phyloP scores from a whole-genome alignment of 2,113 vertebrate species.

The Crotalus helleri region DNA sequence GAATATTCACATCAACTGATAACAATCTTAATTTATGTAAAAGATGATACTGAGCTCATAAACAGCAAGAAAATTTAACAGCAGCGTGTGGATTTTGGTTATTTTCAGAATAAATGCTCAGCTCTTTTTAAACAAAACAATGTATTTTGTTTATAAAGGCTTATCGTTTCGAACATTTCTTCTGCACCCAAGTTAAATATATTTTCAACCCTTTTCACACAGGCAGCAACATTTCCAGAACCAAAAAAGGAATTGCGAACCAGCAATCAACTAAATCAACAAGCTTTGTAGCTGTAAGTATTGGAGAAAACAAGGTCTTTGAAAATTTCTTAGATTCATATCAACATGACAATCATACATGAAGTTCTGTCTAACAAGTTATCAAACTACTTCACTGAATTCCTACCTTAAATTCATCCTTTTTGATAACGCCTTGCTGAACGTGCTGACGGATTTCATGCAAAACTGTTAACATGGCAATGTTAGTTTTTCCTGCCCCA shows the following conservation, averaged over 20 bases:
- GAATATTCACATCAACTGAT: constrained; percentile 80
- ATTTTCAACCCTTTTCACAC: constrained; percentile 64
- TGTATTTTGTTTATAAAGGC: constrained; percentile 68
- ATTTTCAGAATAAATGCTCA: constrained; percentile 59
- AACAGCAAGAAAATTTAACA: constrained; percentile 74
- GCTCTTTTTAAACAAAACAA: constrained; percentile 68
- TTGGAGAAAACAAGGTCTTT: constrained; percentile 43
- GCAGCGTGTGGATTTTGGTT: constrained; percentile 81
- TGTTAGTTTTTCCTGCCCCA: constrained; percentile 96
- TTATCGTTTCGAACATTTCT: constrained; percentile 64
- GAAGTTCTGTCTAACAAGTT: constrained; percentile 37
- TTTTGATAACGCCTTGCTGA: constrained; percentile 91
- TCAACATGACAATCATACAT: neutral
- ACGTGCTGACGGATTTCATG: constrained; percentile 95
- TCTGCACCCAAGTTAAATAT: constrained; percentile 65
- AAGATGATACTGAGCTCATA: constrained; percentile 75
- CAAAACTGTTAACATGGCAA: constrained; percentile 93
- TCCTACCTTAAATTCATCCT: constrained; percentile 95
- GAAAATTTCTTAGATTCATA: constrained; percentile 53
- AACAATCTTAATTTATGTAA: constrained; percentile 84
- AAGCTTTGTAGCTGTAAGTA: constrained; percentile 42
- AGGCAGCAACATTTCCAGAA: constrained; percentile 63
- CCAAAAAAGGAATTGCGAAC: constrained; percentile 53
- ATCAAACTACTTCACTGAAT: constrained; percentile 51
- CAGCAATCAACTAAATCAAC: constrained; percentile 59